These are phyloP conservation scores for Pollenia labialis DNA, from an alignment of 2,888 invertebrate species.

Conservation along the genomic window DNA sequence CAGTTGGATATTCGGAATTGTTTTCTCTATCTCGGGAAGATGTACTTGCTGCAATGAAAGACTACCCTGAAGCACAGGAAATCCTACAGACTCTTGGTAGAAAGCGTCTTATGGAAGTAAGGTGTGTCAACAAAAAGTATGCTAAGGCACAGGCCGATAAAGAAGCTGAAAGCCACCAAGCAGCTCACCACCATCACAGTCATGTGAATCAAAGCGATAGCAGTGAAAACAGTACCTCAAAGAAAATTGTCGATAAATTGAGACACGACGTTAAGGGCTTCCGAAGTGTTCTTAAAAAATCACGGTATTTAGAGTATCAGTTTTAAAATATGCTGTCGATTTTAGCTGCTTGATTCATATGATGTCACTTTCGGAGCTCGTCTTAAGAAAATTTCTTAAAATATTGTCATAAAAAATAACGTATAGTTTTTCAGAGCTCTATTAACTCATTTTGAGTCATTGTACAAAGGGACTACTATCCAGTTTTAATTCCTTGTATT, in stretches of 20 bases:
- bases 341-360: constrained; percentile 43
- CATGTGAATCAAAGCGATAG: constrained; percentile 81
- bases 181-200: constrained; percentile 76
- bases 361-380: neutral
- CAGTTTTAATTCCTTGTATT: neutral
- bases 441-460: neutral
- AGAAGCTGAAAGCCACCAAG: constrained; percentile 76
- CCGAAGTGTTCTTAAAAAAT: constrained; percentile 86
- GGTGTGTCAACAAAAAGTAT: constrained; percentile 85
- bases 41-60: constrained; percentile 97
- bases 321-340: constrained; percentile 51
- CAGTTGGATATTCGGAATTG: constrained; percentile 97
- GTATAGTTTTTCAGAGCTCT: too few species aligned
- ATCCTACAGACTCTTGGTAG: constrained; percentile 95
- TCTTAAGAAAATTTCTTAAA: neutral
- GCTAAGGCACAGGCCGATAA: constrained; percentile 82
- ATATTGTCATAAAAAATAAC: too few species aligned
- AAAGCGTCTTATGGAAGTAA: constrained; percentile 94
- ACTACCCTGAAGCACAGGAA: constrained; percentile 98
- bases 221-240: constrained; percentile 87
- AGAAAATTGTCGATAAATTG: constrained; percentile 92
- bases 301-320: constrained; percentile 81
- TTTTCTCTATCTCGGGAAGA: constrained; percentile 97
- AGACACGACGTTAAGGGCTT: constrained; percentile 92
- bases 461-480: neutral